Percentiles rank a stretch among this genome's conserved stretches.
Conservation (phyloP, 2,113 vertebrate genomes). For the Gavia stellata region DNA sequence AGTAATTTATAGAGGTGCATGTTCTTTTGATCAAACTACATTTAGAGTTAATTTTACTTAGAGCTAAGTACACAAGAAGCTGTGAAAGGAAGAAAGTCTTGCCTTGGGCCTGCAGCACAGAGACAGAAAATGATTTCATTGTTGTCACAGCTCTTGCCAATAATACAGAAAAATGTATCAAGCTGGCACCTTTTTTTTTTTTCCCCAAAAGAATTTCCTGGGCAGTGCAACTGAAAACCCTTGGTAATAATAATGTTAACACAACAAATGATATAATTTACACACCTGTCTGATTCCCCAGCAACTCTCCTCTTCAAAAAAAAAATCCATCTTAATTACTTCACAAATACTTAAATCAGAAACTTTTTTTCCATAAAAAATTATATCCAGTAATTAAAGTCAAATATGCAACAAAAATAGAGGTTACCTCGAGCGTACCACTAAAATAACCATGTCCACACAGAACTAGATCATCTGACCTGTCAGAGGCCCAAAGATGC, state of each 20-base stretch:
- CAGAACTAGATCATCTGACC: not conserved
- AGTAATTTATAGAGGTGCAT: not conserved
- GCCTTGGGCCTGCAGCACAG: not conserved
- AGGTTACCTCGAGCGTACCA: not conserved
- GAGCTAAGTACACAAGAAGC: not conserved
- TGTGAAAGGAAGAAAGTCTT: not conserved
- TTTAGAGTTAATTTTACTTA: not conserved
- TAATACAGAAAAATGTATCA: not conserved
- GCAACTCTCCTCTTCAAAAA: not conserved
- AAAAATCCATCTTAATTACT: not conserved
- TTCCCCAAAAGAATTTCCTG: not conserved
- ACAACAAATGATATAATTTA: not conserved
- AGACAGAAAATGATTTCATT: not conserved
- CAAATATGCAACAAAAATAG: not conserved
- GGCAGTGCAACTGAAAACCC: not conserved
- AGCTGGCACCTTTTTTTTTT: not conserved
- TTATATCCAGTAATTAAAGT: not conserved
- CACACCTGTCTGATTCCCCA: not conserved
- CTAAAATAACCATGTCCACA: not conserved
- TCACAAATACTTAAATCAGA: not conserved
- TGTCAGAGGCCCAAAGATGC: not conserved
- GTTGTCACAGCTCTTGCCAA: conserved; percentile 20
- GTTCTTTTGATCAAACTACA: not conserved
- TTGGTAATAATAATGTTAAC: not conserved
- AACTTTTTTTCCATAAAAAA: not conserved